Evolutionary conservation across 23 tunicate genomes (phyloP), one percentile per base, ranked within the genome.

Genomic region (Phallusia fumigata): DNA sequence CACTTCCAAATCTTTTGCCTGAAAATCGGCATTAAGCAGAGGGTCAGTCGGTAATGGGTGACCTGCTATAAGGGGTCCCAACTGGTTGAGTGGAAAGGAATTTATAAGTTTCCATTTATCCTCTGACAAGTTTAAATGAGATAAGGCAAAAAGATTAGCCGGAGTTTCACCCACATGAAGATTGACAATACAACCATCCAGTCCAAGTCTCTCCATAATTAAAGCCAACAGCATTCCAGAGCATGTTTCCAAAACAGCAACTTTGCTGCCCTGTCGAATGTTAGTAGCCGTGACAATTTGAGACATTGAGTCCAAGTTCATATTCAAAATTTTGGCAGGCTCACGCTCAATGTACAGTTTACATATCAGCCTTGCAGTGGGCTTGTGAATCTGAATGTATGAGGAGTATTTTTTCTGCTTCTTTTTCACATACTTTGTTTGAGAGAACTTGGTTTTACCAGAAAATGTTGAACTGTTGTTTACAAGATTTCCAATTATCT

Each of bases 111-210:
- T 65, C 98, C 98, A 93, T 31, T 76, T 73, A 19, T 75, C 49
- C 52, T 93, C 93, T 24, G 86, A 77, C 45, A 88, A 88, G 53
- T 93, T 93, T 36, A 93, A 82, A 65, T 87, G 89, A 28, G 93
- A 81, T 0, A 88, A 33, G 3, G 93, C 93, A 78, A 84, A 81
- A 10, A 93, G 76, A 52, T 93, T 93, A 18, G 90, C 53, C 0
- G 98, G 88, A 11, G 98, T 88, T 86, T 93, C 98, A 52, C 98
- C 98, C 49, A 79, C 78, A 69, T 93, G 98, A 24, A 93, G 83
- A 85, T 93, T 93, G 0, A 93, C 86, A 19, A 92, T 35, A 33
- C 64, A 82, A 65, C 98, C 98, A 52, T 81, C 30, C 22, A 93
- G 93, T n/a, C 75, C 89, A 33, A 93, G 52, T 19, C 90, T 50